These are phyloP conservation scores for Hermaeophaga mercurialis DNA, from an alignment of 2,888 invertebrate species.

Conservation along the genomic window DNA sequence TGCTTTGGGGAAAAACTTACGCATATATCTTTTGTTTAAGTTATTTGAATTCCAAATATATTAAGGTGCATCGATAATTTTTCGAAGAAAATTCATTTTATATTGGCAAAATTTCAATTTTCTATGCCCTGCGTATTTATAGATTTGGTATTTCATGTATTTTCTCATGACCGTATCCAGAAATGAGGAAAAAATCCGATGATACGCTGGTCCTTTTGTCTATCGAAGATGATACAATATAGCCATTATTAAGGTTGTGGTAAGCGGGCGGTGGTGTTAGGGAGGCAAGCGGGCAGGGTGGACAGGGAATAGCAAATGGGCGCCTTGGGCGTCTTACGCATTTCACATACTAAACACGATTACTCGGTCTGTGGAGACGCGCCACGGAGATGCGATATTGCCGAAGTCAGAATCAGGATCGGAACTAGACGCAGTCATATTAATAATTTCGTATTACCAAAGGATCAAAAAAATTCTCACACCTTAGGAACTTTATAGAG, in stretches of 20 bases:
- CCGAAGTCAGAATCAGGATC: slow-evolving; percentile 14
- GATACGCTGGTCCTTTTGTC: slow-evolving; percentile 48
- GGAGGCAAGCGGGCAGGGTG: slow-evolving; percentile 34
- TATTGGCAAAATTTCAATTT: too few relatives aligned
- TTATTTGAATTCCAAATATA: too few relatives aligned
- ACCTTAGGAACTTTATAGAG: slow-evolving; percentile 17
- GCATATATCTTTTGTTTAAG: too few relatives aligned
- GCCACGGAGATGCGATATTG: slow-evolving; percentile 15
- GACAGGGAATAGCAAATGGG: slow-evolving; percentile 52
- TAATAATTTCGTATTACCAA: slow-evolving; percentile 29
- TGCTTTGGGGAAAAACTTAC: too few relatives aligned
- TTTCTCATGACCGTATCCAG: too few relatives aligned
- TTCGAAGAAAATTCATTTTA: too few relatives aligned
- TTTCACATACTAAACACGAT: slow-evolving; percentile 57
- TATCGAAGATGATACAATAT: slow-evolving; percentile 55
- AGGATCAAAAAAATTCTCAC: slow-evolving; percentile 20
- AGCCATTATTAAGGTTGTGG: slow-evolving; percentile 54
- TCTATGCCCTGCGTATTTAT: too few relatives aligned
- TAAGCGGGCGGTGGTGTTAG: slow-evolving; percentile 37
- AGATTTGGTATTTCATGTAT: too few relatives aligned
- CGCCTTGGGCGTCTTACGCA: slow-evolving; percentile 56
- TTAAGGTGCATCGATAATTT: too few relatives aligned
- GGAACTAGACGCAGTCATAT: slow-evolving; percentile 26
- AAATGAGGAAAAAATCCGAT: too few relatives aligned
- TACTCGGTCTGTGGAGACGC: slow-evolving; percentile 55